phyloP scores from a whole-genome alignment of 2,797 vertebrate species.

The Streptopelia turtur region DNA sequence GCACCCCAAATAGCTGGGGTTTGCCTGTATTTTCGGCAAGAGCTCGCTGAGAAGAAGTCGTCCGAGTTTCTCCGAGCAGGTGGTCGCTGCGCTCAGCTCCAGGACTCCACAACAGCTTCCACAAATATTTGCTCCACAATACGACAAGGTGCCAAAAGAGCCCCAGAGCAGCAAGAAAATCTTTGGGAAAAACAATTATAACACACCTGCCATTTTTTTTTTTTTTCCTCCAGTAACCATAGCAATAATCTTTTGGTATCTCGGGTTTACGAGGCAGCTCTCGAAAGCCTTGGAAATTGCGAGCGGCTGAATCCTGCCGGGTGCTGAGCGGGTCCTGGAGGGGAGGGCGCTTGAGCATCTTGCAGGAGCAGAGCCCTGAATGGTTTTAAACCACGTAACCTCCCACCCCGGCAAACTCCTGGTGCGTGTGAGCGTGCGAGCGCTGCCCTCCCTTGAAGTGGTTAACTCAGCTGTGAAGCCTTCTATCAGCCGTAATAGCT shows the following conservation, averaged over 20 bases:
- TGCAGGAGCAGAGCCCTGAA: background rate
- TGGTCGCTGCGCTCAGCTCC: background rate
- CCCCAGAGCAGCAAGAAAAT: slow-evolving; percentile 37
- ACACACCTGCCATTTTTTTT: background rate
- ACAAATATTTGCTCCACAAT: slow-evolving; percentile 28
- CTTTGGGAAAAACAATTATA: slow-evolving; percentile 25
- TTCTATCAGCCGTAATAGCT: slow-evolving; percentile 76
- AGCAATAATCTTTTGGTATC: background rate
- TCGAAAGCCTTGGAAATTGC: background rate
- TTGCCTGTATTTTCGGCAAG: background rate
- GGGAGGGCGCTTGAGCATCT: background rate
- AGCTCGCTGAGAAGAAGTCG: fast-evolving
- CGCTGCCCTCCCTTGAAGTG: slow-evolving; percentile 58
- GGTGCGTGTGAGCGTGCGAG: background rate
- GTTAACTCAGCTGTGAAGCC: slow-evolving; percentile 71
- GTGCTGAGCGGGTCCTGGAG: background rate
- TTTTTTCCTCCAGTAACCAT: background rate
- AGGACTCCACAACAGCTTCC: background rate
- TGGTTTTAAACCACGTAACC: background rate
- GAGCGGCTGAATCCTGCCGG: background rate
- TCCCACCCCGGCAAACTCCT: background rate
- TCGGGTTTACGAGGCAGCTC: background rate
- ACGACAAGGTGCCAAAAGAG: slow-evolving; percentile 57
- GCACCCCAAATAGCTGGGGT: fast-evolving
- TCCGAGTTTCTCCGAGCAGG: background rate